These are phyloP conservation scores for Lasioglossum oenotherae DNA, from an alignment of 2,888 invertebrate species.

Conservation along the genomic window DNA sequence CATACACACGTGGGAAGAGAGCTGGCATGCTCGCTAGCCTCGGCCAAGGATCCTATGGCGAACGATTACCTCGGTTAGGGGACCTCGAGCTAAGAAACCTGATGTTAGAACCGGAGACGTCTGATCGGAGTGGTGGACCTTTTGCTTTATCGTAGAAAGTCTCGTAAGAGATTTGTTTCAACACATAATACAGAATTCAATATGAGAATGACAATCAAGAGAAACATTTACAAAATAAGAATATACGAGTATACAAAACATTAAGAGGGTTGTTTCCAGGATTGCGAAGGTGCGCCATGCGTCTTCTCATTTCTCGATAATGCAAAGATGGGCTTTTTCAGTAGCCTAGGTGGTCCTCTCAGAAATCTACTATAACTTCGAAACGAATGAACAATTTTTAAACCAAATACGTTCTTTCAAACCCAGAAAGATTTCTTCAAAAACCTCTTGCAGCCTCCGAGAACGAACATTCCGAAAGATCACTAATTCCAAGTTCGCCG, in stretches of 20 bases:
- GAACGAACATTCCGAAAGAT: background rate
- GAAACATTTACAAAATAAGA: too few species aligned
- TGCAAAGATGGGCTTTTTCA: too few species aligned
- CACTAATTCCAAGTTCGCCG: background rate
- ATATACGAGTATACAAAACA: too few species aligned
- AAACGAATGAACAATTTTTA: background rate
- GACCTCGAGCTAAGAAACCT: slow-evolving; percentile 3
- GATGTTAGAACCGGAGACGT: background rate
- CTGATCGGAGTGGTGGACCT: background rate
- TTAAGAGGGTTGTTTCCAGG: too few species aligned
- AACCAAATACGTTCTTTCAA: background rate
- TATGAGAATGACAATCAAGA: too few species aligned
- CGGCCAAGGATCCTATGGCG: background rate
- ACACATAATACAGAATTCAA: too few species aligned
- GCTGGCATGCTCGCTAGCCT: background rate
- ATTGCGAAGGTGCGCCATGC: too few species aligned
- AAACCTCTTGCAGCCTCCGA: background rate
- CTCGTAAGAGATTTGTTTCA: too few species aligned
- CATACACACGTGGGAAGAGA: slow-evolving; percentile 45
- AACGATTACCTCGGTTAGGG: background rate
- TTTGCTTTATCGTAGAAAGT: too few species aligned
- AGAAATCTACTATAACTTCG: background rate
- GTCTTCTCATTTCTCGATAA: too few species aligned
- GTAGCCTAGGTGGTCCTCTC: too few species aligned
- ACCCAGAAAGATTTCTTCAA: background rate